Evolutionary conservation across 1,140 invertebrate species (phyloP), one percentile per base, ranked within the genome.

Genomic region (Hyles vespertilio): DNA sequence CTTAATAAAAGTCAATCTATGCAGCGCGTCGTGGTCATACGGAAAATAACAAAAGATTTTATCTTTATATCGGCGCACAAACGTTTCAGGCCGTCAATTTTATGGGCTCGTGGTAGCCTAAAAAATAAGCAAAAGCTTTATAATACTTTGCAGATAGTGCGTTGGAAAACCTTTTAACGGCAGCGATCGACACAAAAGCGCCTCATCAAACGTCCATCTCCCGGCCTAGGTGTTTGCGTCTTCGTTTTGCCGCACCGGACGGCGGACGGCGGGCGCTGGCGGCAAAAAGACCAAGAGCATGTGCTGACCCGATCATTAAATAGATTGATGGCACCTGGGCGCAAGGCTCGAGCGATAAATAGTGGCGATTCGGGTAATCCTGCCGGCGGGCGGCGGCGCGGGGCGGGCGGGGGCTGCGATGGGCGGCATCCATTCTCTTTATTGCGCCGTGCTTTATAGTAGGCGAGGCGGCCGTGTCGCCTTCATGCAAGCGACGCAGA

Each of bases 281-380:
- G 67, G 70, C 72, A 88, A 88, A 88, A 88, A 88, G 81, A 81
- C 63, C 63, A 69, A 86, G 83, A 85, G 79, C 72, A 82, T 77
- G 81, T 85, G 84, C 83, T 88, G 85, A 88, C 85, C 85, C 83
- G 85, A 86, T 88, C 85, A 88, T 88, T 88, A 88, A 88, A 88
- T 79, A 88, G 85, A 88, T 88, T 84, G 85, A 88, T 88, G 76
- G 85, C 81, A 88, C 85, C 85, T 88, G 85, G 81, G 81, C 74
- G 85, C 76, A 80, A 82, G 85, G 81, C 81, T 82, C 72, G 77
- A 77, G 83, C 85, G 83, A 88, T 88, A 88, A 85, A 88, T 88
- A 88, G 85, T 86, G 83, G 83, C 83, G 85, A 86, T 87, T 86
- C 83, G 72, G 77, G 77, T 88, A 88, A 88, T 86, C 84, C 84